These are phyloP conservation scores for Zapus hudsonius DNA, from an alignment of 2,113 vertebrate genomes.

Conservation along the genomic window DNA sequence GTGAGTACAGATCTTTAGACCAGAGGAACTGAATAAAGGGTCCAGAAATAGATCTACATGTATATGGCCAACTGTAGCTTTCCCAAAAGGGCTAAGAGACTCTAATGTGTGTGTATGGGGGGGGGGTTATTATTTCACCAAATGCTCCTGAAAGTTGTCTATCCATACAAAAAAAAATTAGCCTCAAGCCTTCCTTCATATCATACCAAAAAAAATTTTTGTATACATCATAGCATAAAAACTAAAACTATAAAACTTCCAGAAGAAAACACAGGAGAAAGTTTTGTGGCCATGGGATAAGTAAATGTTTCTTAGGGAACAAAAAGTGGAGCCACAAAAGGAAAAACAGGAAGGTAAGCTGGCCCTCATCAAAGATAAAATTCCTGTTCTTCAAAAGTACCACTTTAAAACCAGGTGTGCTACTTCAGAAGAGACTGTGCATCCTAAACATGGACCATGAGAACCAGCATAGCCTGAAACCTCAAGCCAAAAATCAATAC, in stretches of 20 bases:
- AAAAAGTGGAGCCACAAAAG: neutral
- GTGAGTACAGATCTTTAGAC: neutral
- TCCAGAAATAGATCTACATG: neutral
- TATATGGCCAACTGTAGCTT: neutral
- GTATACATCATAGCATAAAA: too few species aligned
- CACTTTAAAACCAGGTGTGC: neutral
- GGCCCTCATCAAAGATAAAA: neutral
- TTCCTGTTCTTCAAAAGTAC: neutral
- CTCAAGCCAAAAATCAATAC: too few species aligned
- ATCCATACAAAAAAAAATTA: neutral
- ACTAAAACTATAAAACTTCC: too few species aligned
- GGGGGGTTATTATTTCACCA: neutral
- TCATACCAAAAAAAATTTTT: neutral
- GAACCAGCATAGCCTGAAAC: too few species aligned
- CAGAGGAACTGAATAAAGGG: too few species aligned
- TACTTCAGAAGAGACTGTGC: too few species aligned
- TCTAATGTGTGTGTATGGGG: neutral
- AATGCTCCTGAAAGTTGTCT: neutral
- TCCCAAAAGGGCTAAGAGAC: neutral
- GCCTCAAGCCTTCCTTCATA: neutral
- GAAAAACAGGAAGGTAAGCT: neutral
- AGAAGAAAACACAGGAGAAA: too few species aligned
- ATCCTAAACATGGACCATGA: neutral
- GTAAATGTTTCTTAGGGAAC: neutral
- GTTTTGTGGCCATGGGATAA: neutral